phyloP scores from a whole-genome alignment of 2,888 invertebrate species.

The Watsonalla cultraria region DNA sequence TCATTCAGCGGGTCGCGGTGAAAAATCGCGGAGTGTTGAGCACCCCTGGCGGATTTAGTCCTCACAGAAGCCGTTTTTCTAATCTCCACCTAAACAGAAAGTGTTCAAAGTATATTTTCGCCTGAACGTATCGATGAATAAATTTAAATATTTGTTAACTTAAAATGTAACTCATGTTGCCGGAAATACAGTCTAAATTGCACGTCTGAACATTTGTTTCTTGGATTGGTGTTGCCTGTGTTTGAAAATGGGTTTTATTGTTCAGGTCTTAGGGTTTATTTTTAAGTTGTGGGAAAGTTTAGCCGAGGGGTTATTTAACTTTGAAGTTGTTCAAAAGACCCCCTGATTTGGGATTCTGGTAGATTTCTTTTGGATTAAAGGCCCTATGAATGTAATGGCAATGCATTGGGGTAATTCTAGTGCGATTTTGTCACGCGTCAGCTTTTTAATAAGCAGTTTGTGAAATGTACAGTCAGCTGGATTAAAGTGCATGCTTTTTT shows the following conservation, averaged over 20 bases:
- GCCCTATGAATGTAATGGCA: slow-evolving; percentile 77
- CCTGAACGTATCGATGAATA: slow-evolving; percentile 49
- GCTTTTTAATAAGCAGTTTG: slow-evolving; percentile 42
- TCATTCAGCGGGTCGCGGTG: slow-evolving; percentile 67
- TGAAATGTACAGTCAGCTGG: slow-evolving; percentile 9
- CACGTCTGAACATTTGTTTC: slow-evolving; percentile 71
- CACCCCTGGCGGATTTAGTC: slow-evolving; percentile 49
- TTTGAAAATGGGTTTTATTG: slow-evolving; percentile 42
- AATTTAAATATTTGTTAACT: slow-evolving; percentile 78
- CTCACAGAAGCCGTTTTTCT: slow-evolving; percentile 6
- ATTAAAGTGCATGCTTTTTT: slow-evolving; percentile 6
- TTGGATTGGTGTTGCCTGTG: slow-evolving; percentile 33
- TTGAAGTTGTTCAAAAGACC: slow-evolving; percentile 77
- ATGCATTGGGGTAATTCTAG: slow-evolving; percentile 60
- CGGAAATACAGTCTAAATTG: slow-evolving; percentile 78
- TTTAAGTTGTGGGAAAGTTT: slow-evolving; percentile 31
- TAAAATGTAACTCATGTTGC: slow-evolving; percentile 78
- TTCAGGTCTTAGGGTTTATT: slow-evolving; percentile 29
- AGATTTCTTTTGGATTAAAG: slow-evolving; percentile 77
- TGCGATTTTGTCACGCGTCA: slow-evolving; percentile 58
- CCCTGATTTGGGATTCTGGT: slow-evolving; percentile 71
- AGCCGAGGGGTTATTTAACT: slow-evolving; percentile 69
- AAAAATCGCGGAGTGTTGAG: slow-evolving; percentile 64
- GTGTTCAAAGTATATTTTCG: slow-evolving; percentile 44
- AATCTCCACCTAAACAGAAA: slow-evolving; percentile 15